Evolutionary conservation across 2,888 invertebrate species (phyloP), one percentile per base, ranked within the genome.

Genomic region (Megastigmus dorsalis): DNA sequence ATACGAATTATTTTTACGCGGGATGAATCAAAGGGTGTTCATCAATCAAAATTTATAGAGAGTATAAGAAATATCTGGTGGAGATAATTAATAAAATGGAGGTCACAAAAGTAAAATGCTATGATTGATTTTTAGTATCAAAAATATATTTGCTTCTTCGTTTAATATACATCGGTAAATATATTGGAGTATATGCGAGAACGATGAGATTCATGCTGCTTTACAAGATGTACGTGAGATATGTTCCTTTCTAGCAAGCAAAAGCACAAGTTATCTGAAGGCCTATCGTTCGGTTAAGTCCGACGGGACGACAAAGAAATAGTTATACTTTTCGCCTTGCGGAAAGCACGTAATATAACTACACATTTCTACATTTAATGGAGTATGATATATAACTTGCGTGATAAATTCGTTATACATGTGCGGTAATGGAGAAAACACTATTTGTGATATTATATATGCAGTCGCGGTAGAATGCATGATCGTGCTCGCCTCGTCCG

Each of bases 91-190:
- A n/a, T n/a, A n/a, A n/a, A n/a, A n/a, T n/a, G n/a, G n/a, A n/a
- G n/a, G n/a, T n/a, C n/a, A n/a, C n/a, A n/a, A n/a, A n/a, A n/a
- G n/a, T n/a, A n/a, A n/a, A n/a, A n/a, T n/a, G n/a, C n/a, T n/a
- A 2, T n/a, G 4, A 43, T 54, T 74, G 65, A 68, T 66, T 68
- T 76, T 69, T 73, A 50, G n/a, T 77, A 77, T 77, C 70, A 77
- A 77, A 77, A 77, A 77, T 77, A 74, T 77, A 77, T 77, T 77
- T 77, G 74, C 63, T 65, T 74, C 23, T 10, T 74, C 57, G 43
- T 69, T 63, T 50, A 67, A 76, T 73, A 66, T 68, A 76, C 65
- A 74, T 76, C 36, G 36, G 20, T 60, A 60, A n/a, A 50, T 63
- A 76, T 15, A 70, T 54, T 73, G 57, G 72, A 59, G 63, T 68